Conservation (phyloP, 2,797 vertebrate species). For the Austrolebias charrua region DNA sequence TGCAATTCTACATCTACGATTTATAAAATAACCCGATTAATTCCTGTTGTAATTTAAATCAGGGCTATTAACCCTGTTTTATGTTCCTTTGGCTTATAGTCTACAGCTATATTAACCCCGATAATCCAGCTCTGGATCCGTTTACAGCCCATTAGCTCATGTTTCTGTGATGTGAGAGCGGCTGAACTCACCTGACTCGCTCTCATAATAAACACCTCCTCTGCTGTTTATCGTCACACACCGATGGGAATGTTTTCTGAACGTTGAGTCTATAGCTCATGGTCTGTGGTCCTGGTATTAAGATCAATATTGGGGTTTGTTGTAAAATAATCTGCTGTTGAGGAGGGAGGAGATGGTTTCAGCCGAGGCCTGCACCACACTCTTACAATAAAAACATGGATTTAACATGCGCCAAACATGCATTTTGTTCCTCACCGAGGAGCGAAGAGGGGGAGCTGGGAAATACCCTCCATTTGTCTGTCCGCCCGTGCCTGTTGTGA, state of each 20-base stretch:
- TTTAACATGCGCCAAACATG: no score
- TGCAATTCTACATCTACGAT: no score
- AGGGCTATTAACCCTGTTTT: conserved; percentile 26
- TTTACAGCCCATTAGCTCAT: conserved; percentile 33
- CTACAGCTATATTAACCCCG: conserved; percentile 26
- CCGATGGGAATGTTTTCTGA: conserved; percentile 34
- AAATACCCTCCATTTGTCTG: no score
- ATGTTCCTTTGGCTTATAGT: conserved; percentile 28
- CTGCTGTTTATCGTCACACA: conserved; percentile 20
- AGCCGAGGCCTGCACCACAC: no score
- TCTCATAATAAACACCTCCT: conserved; percentile 14
- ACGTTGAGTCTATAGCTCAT: conserved; percentile 42
- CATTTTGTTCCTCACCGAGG: no score
- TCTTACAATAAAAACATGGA: no score
- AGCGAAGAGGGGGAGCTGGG: no score
- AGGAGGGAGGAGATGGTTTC: no score
- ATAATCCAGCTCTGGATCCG: conserved; percentile 43
- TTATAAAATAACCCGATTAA: no score
- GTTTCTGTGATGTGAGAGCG: conserved; percentile 39
- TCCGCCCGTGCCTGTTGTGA: no score
- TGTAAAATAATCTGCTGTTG: no score
- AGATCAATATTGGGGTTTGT: no score
- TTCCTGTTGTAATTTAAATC: conserved; percentile 11
- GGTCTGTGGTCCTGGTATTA: conserved; percentile 21
- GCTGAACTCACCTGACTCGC: conserved; percentile 29